Conservation (phyloP, 1,140 invertebrate species). For the Drosophila lacertosa region DNA sequence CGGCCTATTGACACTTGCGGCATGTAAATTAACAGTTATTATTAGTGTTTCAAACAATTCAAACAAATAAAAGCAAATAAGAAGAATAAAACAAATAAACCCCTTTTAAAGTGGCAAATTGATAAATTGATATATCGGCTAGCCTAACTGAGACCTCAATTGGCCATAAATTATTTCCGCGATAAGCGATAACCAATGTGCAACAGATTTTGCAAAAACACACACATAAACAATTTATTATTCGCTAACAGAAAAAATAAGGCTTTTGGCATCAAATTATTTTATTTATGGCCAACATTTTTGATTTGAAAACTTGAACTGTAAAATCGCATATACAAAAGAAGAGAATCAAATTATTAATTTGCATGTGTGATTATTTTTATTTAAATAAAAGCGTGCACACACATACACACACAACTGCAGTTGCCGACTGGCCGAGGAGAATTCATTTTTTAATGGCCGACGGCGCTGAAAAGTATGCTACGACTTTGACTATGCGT, state of each 20-base stretch:
- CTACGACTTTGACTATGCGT: conserved; percentile 53
- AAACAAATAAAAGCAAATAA: conserved; percentile 11
- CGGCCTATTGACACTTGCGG: conserved; percentile 75
- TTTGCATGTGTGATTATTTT: conserved; percentile 82
- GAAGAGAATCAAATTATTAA: conserved; percentile 75
- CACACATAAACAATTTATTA: conserved; percentile 63
- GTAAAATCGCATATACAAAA: conserved; percentile 33
- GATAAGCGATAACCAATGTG: conserved; percentile 69
- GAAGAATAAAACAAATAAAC: conserved; percentile 10
- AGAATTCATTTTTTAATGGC: conserved; percentile 64
- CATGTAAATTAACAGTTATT: conserved; percentile 79
- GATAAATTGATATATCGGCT: conserved; percentile 62
- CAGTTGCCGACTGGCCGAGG: not conserved
- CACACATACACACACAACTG: conserved; percentile 10
- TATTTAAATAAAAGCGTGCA: conserved; percentile 60
- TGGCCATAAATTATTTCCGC: conserved; percentile 68
- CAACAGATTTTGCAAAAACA: conserved; percentile 68
- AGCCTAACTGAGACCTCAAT: conserved; percentile 54
- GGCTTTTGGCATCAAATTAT: conserved; percentile 46
- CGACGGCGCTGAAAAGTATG: conserved; percentile 70
- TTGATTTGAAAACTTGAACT: conserved; percentile 48
- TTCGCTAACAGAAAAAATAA: conserved; percentile 9
- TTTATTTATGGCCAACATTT: conserved; percentile 76
- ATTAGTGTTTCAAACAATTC: conserved; percentile 42
- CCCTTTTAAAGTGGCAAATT: conserved; percentile 74